Evolutionary conservation across 2,797 vertebrate species (phyloP).

Genomic region (Hippoglossus hippoglossus): DNA sequence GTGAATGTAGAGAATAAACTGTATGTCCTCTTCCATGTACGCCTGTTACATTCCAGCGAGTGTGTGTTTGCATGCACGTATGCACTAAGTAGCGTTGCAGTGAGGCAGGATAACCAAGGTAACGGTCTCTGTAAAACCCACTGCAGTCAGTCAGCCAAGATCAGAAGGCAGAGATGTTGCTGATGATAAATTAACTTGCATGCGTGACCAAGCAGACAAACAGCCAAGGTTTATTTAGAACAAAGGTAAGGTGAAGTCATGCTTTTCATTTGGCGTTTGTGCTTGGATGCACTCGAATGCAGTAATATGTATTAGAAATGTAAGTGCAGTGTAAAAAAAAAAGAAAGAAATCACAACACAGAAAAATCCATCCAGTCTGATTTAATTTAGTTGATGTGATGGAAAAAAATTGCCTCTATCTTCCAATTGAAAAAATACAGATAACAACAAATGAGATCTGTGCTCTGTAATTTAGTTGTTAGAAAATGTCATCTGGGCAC

Average conservation of each 20-base stretch:
- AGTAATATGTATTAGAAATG: slow-evolving; percentile 22
- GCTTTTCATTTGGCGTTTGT: slow-evolving; percentile 28
- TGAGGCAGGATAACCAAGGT: slow-evolving; percentile 55
- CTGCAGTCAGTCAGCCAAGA: slow-evolving; percentile 59
- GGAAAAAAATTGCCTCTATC: slow-evolving; percentile 21
- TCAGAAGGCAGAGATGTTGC: slow-evolving; percentile 67
- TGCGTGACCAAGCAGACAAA: slow-evolving; percentile 62
- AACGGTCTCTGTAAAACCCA: slow-evolving; percentile 30
- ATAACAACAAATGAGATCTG: slow-evolving; percentile 41
- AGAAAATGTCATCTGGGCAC: slow-evolving; percentile 53
- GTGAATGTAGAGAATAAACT: not conserved
- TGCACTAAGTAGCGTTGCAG: slow-evolving; percentile 20
- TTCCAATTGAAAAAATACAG: slow-evolving; percentile 1
- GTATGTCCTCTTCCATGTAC: slow-evolving; percentile 23
- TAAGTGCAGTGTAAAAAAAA: not conserved
- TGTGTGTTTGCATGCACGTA: slow-evolving; percentile 5
- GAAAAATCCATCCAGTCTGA: slow-evolving; percentile 7
- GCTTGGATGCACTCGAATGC: slow-evolving; percentile 23
- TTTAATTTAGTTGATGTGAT: slow-evolving; percentile 21
- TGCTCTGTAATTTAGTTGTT: slow-evolving; percentile 67
- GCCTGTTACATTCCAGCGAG: slow-evolving; percentile 22
- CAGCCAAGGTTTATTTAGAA: slow-evolving; percentile 54
- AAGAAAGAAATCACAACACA: slow-evolving; percentile 1
- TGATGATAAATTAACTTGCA: slow-evolving; percentile 62
- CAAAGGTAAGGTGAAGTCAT: slow-evolving; percentile 50